Evolutionary conservation across 2,888 invertebrate species (phyloP), one percentile per base, ranked within the genome.

Genomic region (Apamea sordens): DNA sequence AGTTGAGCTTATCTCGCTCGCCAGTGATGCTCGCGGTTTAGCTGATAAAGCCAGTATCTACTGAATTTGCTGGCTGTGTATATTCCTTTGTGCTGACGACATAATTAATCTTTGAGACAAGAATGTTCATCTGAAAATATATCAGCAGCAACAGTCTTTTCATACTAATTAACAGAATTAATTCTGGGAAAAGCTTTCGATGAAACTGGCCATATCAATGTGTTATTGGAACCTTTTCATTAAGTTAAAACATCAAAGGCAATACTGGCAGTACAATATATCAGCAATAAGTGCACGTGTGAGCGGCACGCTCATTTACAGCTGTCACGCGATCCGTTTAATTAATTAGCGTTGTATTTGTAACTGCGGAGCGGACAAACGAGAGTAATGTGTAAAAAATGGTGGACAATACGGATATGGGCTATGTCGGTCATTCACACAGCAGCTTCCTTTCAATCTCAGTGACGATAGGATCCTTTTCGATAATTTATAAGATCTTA

Each of bases 261-360:
- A 79, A 77, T 81, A 79, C 68, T 76, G 65, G 73, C 67, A 69
- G 65, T 82, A 76, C 80, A 70, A 81, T 88, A 82, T 81, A 75
- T 88, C 80, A 81, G 76, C 73, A 82, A 83, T 86, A 88, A 83
- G 69, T 76, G 77, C 73, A 83, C 82, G 80, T 88, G 86, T 82
- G 72, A 79, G 75, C 79, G 87, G 76, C 87, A 82, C 80, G 76
- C 82, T 85, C 79, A 89, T 86, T 85, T 85, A 65, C 71, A 77
- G 67, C 80, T 85, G 89, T 83, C 91, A 91, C 88, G 92, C 90
- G 86, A 91, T 87, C 80, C 50, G 67, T 77, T 79, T 83, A 76
- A 84, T 86, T 87, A 80, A 79, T 83, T 84, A 86, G 72, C 36
- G 74, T 79, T 77, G 67, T 74, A 61, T 76, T 82, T 76, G 75